A percentile compares a stretch with the other conserved stretches of the same genome.
Evolutionary conservation across 2,888 invertebrate genomes (phyloP).

Genomic region (Onthophagus sagittarius): DNA sequence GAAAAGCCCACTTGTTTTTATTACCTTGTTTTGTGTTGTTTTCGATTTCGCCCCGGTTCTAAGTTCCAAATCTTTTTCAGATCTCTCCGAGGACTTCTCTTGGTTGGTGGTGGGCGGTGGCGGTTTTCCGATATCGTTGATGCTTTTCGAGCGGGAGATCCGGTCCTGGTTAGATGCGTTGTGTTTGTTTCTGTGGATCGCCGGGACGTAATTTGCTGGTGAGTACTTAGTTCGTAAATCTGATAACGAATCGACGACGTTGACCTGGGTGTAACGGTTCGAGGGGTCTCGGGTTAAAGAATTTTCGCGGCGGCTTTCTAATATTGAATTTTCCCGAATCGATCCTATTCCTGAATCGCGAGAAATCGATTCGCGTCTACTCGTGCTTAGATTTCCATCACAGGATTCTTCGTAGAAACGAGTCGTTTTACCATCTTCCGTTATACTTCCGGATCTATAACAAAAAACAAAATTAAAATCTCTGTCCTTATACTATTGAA

Average conservation of each 20-base stretch:
- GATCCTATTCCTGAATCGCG: slow-evolving; percentile 43
- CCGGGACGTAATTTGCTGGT: slow-evolving; percentile 68
- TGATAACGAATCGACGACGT: slow-evolving; percentile 50
- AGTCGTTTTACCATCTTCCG: slow-evolving; percentile 48
- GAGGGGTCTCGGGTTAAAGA: slow-evolving; percentile 33
- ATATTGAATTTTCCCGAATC: slow-evolving; percentile 39
- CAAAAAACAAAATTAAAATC: too few relatives aligned
- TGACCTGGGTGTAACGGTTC: slow-evolving; percentile 32
- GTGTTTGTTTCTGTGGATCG: slow-evolving; percentile 41
- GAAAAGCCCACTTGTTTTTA: slow-evolving; percentile 34
- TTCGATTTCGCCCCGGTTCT: slow-evolving; percentile 36
- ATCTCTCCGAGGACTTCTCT: too few relatives aligned
- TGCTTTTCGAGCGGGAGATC: slow-evolving; percentile 53
- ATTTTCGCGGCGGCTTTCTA: slow-evolving; percentile 57
- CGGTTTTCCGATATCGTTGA: slow-evolving; percentile 56
- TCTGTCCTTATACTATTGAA: too few relatives aligned
- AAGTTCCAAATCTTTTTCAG: too few relatives aligned
- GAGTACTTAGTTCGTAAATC: slow-evolving; percentile 74
- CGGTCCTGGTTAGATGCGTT: slow-evolving; percentile 24
- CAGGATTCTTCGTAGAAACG: slow-evolving; percentile 48
- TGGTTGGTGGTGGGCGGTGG: slow-evolving; percentile 27
- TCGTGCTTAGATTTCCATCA: slow-evolving; percentile 34
- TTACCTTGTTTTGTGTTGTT: slow-evolving; percentile 44
- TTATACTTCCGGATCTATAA: slow-evolving; percentile 45
- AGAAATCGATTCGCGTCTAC: slow-evolving; percentile 39